Percentiles rank a stretch among this genome's conserved stretches.
These are phyloP conservation scores for Echinops telfairi DNA, from an alignment of 2,113 vertebrate genomes.

Conservation along the genomic window DNA sequence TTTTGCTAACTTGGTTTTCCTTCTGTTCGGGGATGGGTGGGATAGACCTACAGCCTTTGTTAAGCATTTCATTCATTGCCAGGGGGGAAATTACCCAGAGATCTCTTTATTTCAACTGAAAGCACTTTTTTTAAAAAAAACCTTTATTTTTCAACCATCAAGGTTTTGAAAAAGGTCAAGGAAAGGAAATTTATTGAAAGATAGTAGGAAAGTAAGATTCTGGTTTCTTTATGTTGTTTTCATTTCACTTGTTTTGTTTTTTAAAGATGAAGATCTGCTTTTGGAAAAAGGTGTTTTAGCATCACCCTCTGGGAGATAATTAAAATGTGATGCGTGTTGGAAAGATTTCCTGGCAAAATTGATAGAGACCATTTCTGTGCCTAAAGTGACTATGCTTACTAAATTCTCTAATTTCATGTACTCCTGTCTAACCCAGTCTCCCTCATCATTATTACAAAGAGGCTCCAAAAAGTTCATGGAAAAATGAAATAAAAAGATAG, in stretches of 20 bases:
- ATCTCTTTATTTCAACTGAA: slow-evolving; percentile 63
- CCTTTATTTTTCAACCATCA: slow-evolving; percentile 68
- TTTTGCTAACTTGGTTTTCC: slow-evolving; percentile 71
- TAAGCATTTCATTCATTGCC: slow-evolving; percentile 68
- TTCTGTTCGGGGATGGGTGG: slow-evolving; percentile 50
- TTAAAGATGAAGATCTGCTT: slow-evolving; percentile 47
- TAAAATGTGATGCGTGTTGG: slow-evolving; percentile 51
- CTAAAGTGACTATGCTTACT: slow-evolving; percentile 15
- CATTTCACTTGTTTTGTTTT: not conserved
- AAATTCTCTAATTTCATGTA: not conserved
- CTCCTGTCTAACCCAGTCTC: not conserved
- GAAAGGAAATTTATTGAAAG: slow-evolving; percentile 56
- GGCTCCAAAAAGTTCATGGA: too few species aligned
- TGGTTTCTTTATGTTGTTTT: slow-evolving; percentile 30
- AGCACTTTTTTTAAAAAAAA: not conserved
- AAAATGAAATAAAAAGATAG: too few species aligned
- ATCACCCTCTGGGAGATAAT: slow-evolving; percentile 48
- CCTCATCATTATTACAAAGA: not conserved
- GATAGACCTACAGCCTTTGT: slow-evolving; percentile 50
- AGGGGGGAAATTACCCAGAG: slow-evolving; percentile 58
- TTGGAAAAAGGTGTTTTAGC: slow-evolving; percentile 50
- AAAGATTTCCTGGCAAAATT: slow-evolving; percentile 58
- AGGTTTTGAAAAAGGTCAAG: slow-evolving; percentile 65
- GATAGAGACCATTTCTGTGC: slow-evolving; percentile 19
- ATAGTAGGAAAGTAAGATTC: slow-evolving; percentile 45